These are phyloP conservation scores for Lasioglossum morio DNA, from an alignment of 2,888 invertebrate species.

Conservation along the genomic window DNA sequence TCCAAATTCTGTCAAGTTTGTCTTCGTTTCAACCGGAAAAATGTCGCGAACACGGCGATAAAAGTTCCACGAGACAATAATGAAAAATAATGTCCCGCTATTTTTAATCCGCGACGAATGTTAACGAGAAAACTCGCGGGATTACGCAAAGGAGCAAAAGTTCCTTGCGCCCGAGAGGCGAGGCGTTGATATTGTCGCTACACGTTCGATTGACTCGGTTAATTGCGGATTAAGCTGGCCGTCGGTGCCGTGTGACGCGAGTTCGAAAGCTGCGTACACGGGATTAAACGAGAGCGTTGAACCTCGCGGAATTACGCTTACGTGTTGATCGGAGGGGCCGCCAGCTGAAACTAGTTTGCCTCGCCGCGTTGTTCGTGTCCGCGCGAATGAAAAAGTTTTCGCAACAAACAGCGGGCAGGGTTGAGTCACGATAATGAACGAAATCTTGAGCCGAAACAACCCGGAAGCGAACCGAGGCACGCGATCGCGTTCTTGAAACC, in stretches of 20 bases:
- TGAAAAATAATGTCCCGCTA: background rate
- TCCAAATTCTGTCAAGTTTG: background rate
- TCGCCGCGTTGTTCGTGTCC: conserved; percentile 14
- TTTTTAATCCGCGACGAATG: background rate
- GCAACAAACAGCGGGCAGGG: background rate
- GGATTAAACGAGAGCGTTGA: conserved; percentile 41
- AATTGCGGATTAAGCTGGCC: conserved; percentile 40
- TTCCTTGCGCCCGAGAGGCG: background rate
- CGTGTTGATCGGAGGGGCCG: conserved; percentile 29
- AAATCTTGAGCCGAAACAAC: conserved; percentile 13
- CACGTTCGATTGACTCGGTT: conserved; percentile 48
- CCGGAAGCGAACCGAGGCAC: background rate
- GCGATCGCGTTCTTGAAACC: conserved; percentile 5
- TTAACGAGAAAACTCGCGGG: background rate
- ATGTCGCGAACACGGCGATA: background rate
- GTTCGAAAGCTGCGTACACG: conserved; percentile 37
- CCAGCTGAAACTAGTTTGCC: conserved; percentile 26
- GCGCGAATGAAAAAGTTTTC: conserved; percentile 13
- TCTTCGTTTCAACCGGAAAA: background rate
- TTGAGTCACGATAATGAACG: background rate
- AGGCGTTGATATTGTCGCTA: background rate
- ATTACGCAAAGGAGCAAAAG: background rate
- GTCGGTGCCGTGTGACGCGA: conserved; percentile 5
- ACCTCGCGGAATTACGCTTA: conserved; percentile 27
- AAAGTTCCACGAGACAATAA: background rate